A percentile compares a stretch with the other conserved stretches of the same genome.
These are phyloP conservation scores for Aegithalos caudatus DNA, from an alignment of 2,113 vertebrate genomes.

Conservation along the genomic window DNA sequence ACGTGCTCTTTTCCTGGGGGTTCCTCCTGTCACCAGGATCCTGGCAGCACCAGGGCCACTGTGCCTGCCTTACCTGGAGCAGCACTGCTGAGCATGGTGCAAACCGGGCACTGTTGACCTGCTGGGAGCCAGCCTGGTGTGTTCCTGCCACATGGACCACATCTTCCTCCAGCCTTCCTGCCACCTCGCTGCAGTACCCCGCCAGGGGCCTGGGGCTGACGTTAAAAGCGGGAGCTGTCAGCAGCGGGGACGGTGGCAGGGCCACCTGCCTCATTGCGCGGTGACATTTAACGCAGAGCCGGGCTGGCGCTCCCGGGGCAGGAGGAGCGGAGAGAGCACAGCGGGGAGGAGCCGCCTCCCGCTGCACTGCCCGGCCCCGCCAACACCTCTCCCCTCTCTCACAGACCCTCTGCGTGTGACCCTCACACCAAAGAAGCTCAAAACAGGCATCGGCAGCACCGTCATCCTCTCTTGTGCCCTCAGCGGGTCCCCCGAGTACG, in stretches of 20 bases:
- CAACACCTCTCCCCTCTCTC: not conserved
- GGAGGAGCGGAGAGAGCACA: not conserved
- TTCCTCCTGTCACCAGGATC: not conserved
- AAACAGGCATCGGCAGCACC: constrained; percentile 96
- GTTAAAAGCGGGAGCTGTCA: not conserved
- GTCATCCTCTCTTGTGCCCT: constrained; percentile 95
- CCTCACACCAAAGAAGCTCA: constrained; percentile 96
- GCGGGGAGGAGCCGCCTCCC: fast-evolving
- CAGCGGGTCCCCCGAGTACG: constrained; percentile 91
- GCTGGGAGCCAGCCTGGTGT: not conserved
- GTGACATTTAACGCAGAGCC: constrained; percentile 58
- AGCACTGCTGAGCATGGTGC: fast-evolving
- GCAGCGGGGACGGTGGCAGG: not conserved
- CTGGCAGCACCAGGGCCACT: not conserved
- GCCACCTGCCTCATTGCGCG: constrained; percentile 70
- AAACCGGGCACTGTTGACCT: fast-evolving
- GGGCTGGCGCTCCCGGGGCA: not conserved
- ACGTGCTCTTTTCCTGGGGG: not conserved
- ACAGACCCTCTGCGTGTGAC: constrained; percentile 94
- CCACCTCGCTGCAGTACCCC: not conserved
- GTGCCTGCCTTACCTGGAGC: not conserved
- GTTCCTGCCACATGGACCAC: not conserved
- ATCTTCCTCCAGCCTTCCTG: not conserved
- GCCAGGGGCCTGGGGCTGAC: fast-evolving
- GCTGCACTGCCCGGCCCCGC: fast-evolving